These are phyloP conservation scores for Cataglyphis rosenhaueri DNA, from an alignment of 2,888 invertebrate genomes.

Conservation along the genomic window DNA sequence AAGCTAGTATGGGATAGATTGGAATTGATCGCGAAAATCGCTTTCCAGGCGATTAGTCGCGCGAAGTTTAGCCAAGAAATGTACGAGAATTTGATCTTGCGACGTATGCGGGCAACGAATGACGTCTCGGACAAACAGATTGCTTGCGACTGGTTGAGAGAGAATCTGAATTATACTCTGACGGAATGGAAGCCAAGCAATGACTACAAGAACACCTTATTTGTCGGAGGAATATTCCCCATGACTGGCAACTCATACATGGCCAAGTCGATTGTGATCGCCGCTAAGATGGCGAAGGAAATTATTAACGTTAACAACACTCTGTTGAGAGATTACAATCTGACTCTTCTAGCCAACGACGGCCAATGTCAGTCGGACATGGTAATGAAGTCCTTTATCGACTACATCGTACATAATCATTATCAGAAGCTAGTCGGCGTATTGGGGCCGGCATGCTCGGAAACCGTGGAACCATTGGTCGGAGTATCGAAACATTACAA, in stretches of 20 bases:
- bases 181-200: constrained; percentile 85
- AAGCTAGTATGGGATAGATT: constrained; percentile 89
- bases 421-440: constrained; percentile 89
- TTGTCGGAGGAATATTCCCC: constrained; percentile 91
- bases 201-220: constrained; percentile 85
- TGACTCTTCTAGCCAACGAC: constrained; percentile 88
- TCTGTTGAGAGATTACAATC: constrained; percentile 88
- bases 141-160: constrained; percentile 90
- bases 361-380: constrained; percentile 91
- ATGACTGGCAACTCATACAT: constrained; percentile 88
- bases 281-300: constrained; percentile 88
- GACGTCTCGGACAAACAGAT: constrained; percentile 83
- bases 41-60: constrained; percentile 86
- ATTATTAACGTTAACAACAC: constrained; percentile 88
- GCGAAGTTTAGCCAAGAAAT: constrained; percentile 86
- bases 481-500: constrained; percentile 91
- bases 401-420: constrained; percentile 87
- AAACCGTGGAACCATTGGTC: constrained; percentile 92
- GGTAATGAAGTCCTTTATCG: constrained; percentile 92
- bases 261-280: constrained; percentile 88
- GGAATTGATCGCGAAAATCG: constrained; percentile 86
- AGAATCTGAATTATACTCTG: constrained; percentile 85
- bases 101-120: constrained; percentile 76
- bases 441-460: constrained; percentile 92
- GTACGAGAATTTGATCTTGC: constrained; percentile 86